Evolutionary conservation across 2,797 vertebrate species (phyloP).

Genomic region (Antennarius maculatus): DNA sequence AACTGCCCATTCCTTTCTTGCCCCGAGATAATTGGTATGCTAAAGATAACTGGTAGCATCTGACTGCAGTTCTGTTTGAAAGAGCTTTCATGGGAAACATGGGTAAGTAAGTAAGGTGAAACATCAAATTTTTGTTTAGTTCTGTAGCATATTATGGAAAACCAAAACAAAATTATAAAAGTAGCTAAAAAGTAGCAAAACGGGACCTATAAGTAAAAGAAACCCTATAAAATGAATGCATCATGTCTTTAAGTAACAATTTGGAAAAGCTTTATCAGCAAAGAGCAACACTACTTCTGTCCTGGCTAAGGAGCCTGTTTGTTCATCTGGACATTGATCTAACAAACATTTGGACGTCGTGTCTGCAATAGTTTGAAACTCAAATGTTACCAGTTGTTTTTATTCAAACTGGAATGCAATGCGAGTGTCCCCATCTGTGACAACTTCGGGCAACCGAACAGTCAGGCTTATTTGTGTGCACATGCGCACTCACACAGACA

Average conservation of each 20-base stretch:
- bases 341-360: not conserved
- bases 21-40: slow-evolving; percentile 37
- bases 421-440: slow-evolving; percentile 7
- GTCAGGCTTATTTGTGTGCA: slow-evolving; percentile 5
- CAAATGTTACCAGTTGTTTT: slow-evolving; percentile 9
- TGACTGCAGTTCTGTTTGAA: not conserved
- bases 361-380: slow-evolving; percentile 14
- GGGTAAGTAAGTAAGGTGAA: too few relatives aligned
- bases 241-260: not conserved
- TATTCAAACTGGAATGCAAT: slow-evolving; percentile 21
- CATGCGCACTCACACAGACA: not conserved
- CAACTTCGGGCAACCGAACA: slow-evolving; percentile 1
- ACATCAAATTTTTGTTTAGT: slow-evolving; percentile 1
- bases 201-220: not conserved
- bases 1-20: slow-evolving; percentile 23
- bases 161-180: slow-evolving; percentile 8
- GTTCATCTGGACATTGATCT: slow-evolving; percentile 4
- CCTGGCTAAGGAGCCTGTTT: not conserved
- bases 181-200: not conserved
- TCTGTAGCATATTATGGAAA: not conserved
- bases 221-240: not conserved
- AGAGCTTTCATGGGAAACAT: not conserved
- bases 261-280: not conserved
- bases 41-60: slow-evolving; percentile 29
- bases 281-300: not conserved